These are phyloP conservation scores for Neria commutata DNA, from an alignment of 2,888 invertebrate species.

Conservation along the genomic window DNA sequence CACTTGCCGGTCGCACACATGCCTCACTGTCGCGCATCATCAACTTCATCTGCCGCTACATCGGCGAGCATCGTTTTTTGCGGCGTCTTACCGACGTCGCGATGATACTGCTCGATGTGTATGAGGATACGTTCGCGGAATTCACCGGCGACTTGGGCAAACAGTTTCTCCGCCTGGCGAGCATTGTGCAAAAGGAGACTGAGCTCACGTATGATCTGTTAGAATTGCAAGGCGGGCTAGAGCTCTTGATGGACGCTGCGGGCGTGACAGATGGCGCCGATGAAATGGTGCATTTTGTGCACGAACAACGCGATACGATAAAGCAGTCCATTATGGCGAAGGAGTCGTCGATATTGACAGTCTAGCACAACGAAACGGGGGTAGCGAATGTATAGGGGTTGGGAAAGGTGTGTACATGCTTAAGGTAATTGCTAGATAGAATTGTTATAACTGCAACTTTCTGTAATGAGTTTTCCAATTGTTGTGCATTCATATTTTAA, in stretches of 20 bases:
- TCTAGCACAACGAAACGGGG: neutral
- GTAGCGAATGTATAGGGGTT: too few relatives aligned
- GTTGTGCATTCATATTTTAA: too few relatives aligned
- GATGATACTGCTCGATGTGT: slow-evolving; percentile 77
- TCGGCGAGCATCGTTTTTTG: slow-evolving; percentile 78
- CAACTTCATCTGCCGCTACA: slow-evolving; percentile 75
- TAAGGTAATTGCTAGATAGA: neutral
- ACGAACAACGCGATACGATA: slow-evolving; percentile 33
- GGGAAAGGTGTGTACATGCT: neutral
- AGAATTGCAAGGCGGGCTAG: slow-evolving; percentile 73
- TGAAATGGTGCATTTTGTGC: slow-evolving; percentile 27
- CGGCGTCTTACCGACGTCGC: slow-evolving; percentile 76
- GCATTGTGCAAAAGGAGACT: slow-evolving; percentile 72
- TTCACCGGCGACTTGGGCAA: slow-evolving; percentile 69
- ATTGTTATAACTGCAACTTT: neutral
- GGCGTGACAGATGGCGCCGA: slow-evolving; percentile 61
- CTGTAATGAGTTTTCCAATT: neutral
- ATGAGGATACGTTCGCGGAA: slow-evolving; percentile 69
- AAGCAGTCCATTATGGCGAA: slow-evolving; percentile 52
- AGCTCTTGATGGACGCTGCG: slow-evolving; percentile 70
- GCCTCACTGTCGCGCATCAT: slow-evolving; percentile 71
- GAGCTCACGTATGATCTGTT: slow-evolving; percentile 69
- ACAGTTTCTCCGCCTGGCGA: slow-evolving; percentile 68
- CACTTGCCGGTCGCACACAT: slow-evolving; percentile 75
- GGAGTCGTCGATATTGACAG: slow-evolving; percentile 40